Base-by-base conservation (phyloP, 2,797 vertebrate species). In the Propithecus perrieri region DNA sequence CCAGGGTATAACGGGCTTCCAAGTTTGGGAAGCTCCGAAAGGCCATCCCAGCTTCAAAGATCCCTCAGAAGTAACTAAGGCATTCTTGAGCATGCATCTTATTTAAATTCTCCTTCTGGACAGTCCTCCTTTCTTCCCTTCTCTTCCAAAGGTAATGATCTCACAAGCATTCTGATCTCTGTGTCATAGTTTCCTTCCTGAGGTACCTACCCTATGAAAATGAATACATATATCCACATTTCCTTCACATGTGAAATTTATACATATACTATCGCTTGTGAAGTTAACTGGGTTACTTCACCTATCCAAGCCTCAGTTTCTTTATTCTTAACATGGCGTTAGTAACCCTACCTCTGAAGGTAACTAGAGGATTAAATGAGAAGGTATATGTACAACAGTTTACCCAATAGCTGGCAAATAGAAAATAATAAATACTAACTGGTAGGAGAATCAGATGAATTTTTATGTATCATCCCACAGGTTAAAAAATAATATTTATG, bases 401-500 rank as follows among this genome's bases (percentile, higher is more conserved):
- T 67, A 65, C 2, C 13, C 18, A 85, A 78, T 65, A 79, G 22
- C 13, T 72, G 83, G 9, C 11, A 71, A 46, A 61, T 57, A 20
- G 28, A 30, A 76, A 76, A 55, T n/a, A 85, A 12, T 33, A 67
- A 90, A 28, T 46, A 89, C 8, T 24, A 79, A 67, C 18, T 81
- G 0, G 38, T n/a, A 88, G 17, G 18, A 85, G 84, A 91, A 41
- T 67, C 17, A 83, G 30, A 67, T 22, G 38, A 85, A 67, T 43
- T 92, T 83, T 86, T 8, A 24, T 5, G 74, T 38, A 83, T 79
- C 17, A 4, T 84, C 17, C 53, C 55, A 24, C 33, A 71, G 55
- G 17, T n/a, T n/a, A 79, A 5, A 69, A 24, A 80, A 81, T 87
- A 53, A 43, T 86, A 86, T 50, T 69, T 88, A 72, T 84, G 33